Evolutionary conservation across 2,113 vertebrate species (phyloP), one percentile per base, ranked within the genome.

Genomic region (Heliornis fulica): DNA sequence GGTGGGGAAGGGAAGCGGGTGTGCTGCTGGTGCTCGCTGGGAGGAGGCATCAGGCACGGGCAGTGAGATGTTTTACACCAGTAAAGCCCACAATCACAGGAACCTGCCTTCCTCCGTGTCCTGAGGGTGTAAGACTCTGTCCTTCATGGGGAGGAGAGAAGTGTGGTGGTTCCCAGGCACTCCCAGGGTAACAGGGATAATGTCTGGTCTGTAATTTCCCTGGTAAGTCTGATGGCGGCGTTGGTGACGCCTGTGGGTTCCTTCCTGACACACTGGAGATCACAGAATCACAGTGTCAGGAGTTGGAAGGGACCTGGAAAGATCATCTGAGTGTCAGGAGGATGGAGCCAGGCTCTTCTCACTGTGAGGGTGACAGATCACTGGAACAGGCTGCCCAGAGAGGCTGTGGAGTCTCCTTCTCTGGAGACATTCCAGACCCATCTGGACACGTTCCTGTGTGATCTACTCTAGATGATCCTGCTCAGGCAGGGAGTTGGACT

Each of bases 21-120:
- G 10, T 0, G 6, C 43, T 38, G 36, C 36, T 12, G 36, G 15
- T 9, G n/a, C 20, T 3, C 1, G 4, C 4, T 11, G 26, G 61
- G 45, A 51, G 34, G 31, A 29, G 60, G 31, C 7, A 22, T 7
- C 64, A 31, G 57, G 26, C 1, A 0, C 13, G 38, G 41, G 13
- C 4, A 11, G 5, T 0, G 34, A 48, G 53, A 4, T 53, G 26
- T 36, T 60, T 36, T 20, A 34, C 10, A 5, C 0, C 10, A 43
- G 25, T 59, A 32, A 26, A 71, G n/a, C 25, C 64, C 31, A 14
- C 2, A 1, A 8, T 19, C 2, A 1, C 1, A 5, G 51, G 31
- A 59, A 13, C 31, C 18, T 54, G 23, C 32, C 85, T 36, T 48
- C 34, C 45, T 32, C 40, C 1, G 0, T n/a, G 29, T 25, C 72